Evolutionary conservation across 2,113 vertebrate species (phyloP), one percentile per base, ranked within the genome.

Genomic region (Syrmaticus mikado): DNA sequence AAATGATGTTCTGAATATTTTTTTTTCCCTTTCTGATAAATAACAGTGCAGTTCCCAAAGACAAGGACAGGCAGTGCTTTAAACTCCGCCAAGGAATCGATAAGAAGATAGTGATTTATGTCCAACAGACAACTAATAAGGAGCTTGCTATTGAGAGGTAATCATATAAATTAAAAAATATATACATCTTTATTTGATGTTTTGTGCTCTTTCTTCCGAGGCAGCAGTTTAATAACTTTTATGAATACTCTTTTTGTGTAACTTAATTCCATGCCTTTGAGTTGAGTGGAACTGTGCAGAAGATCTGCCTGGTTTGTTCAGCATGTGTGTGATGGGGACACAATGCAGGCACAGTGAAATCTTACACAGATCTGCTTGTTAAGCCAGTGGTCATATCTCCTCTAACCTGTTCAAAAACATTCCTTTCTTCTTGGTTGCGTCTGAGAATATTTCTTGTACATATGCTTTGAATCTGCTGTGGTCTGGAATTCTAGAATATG

Each of bases 131-230:
- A 16, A 99, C 99, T 48, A 99, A 99, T 94, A 99, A 99, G 95
- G 99, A 99, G 66, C 98, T 99, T 97, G 98, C 99, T 68, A 99
- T 99, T 88, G 99, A 99, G 97, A 99, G 99, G 99, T 99, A 98
- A 97, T 82, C 79, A 77, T 50, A 50, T 74, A 3, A 41, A 46
- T 74, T 96, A 84, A 19, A 14, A 5, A 57, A 30, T 45, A 50
- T 50, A 40, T 53, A 43, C 5, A 34, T 87, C 74, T 87, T 62
- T 46, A 11, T 81, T 38, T 74, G 41, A 27, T 65, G 30, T 36
- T 65, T 77, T 48, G 28, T 28, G 30, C 41, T 78, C 8, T 91
- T 70, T 52, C 19, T 68, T 90, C 32, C n/a, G 77, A 79, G 58
- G 57, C 32, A 81, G 62, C 43, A 48, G 58, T 4, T 71, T 9